These are phyloP conservation scores for Lutjanus argentimaculatus DNA, from an alignment of 2,797 vertebrate genomes.

Conservation along the genomic window DNA sequence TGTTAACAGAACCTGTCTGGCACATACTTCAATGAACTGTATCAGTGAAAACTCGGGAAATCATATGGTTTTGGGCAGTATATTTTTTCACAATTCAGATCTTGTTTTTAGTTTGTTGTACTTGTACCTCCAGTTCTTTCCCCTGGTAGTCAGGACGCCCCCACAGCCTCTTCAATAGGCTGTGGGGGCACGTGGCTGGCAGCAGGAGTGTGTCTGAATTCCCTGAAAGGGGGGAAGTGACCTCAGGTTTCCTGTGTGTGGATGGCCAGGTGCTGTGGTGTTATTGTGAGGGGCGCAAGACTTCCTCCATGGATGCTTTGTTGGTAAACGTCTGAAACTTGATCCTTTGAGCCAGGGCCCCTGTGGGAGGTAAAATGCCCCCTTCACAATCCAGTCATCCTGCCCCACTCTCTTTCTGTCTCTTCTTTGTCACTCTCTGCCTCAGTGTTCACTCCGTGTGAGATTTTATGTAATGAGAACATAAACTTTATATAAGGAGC, in stretches of 20 bases:
- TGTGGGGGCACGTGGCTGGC: constrained; percentile 73
- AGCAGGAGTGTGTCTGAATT: constrained; percentile 73
- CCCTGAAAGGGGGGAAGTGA: constrained; percentile 82
- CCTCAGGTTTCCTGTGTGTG: constrained; percentile 83
- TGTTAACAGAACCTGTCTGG: constrained; percentile 27
- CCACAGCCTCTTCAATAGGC: constrained; percentile 27
- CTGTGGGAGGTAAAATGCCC: constrained; percentile 67
- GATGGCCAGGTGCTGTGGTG: constrained; percentile 82
- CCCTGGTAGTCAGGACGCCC: constrained; percentile 9
- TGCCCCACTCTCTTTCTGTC: constrained; percentile 19
- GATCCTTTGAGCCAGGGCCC: constrained; percentile 71
- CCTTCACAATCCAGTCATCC: constrained; percentile 57
- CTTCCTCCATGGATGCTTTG: constrained; percentile 81
- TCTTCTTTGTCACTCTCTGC: constrained; percentile 11
- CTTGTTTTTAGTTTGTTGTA: constrained; percentile 5
- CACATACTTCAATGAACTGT: constrained; percentile 14
- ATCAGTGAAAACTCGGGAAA: background rate
- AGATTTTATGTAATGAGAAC: constrained; percentile 52
- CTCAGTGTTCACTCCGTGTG: constrained; percentile 22
- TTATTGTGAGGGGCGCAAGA: constrained; percentile 75
- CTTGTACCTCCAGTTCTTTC: constrained; percentile 12
- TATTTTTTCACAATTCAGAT: constrained; percentile 1
- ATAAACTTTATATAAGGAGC: constrained; percentile 65
- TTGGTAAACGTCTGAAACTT: constrained; percentile 82
- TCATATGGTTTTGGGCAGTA: no score